Conservation (phyloP, 2,797 vertebrate species). For the Clarias pachynema region DNA sequence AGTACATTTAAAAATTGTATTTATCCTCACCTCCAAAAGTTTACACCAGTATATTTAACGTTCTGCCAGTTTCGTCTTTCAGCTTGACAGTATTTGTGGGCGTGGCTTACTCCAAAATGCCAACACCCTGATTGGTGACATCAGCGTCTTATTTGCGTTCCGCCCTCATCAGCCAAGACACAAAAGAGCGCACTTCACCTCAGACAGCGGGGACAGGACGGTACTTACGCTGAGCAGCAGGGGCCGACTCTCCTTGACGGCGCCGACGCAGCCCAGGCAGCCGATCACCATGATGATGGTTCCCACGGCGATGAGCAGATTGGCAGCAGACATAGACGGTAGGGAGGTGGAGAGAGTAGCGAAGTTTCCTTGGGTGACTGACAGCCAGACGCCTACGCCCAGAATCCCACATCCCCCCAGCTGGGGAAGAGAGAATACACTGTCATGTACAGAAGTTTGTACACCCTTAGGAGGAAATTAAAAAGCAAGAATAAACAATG, state of each 20-base stretch:
- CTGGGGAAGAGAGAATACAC: slow-evolving; percentile 65
- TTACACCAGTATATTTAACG: background rate
- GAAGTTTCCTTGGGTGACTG: slow-evolving; percentile 97
- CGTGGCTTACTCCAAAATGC: background rate
- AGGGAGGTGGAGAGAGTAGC: slow-evolving; percentile 95
- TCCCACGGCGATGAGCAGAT: slow-evolving; percentile 91
- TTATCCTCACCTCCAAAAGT: background rate
- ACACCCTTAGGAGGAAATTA: background rate
- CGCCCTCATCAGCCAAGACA: background rate
- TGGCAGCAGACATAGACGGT: slow-evolving; percentile 94
- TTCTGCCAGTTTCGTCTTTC: background rate
- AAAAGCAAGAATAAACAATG: background rate
- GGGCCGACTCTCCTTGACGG: slow-evolving; percentile 94
- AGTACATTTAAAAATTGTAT: background rate
- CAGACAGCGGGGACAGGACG: background rate
- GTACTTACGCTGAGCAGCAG: slow-evolving; percentile 91
- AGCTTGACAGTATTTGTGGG: background rate
- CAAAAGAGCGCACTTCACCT: background rate
- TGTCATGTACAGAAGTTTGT: slow-evolving; percentile 11
- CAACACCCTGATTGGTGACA: background rate
- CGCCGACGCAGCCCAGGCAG: slow-evolving; percentile 94
- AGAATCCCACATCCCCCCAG: slow-evolving; percentile 95
- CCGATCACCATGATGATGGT: slow-evolving; percentile 96
- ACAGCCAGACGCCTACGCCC: slow-evolving; percentile 96
- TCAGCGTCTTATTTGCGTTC: background rate